phyloP scores from a whole-genome alignment of 2,797 vertebrate genomes.

The Nothura maculosa region DNA sequence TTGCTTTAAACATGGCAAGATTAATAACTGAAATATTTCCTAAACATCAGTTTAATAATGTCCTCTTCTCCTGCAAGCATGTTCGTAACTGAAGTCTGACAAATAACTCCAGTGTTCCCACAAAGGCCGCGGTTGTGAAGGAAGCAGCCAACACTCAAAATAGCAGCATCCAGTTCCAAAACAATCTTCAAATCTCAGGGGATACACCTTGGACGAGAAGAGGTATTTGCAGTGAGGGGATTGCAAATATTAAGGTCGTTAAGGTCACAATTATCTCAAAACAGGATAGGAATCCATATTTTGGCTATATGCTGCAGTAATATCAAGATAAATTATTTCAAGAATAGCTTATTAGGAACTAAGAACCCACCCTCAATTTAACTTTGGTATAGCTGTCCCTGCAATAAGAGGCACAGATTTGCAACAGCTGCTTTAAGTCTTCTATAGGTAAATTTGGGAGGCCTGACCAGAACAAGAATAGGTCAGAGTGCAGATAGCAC shows the following conservation, averaged over 20 bases:
- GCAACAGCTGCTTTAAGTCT: constrained; percentile 8
- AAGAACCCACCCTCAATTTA: constrained; percentile 13
- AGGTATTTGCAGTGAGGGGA: constrained; percentile 49
- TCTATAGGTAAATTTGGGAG: background rate
- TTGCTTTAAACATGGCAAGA: background rate
- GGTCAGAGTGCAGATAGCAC: background rate
- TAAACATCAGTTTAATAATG: constrained; percentile 14
- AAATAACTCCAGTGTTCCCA: constrained; percentile 40
- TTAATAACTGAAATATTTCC: background rate
- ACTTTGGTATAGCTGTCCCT: background rate
- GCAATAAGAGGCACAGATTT: background rate
- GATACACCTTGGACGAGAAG: constrained; percentile 51
- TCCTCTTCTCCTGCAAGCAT: constrained; percentile 7
- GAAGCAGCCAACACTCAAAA: constrained; percentile 57
- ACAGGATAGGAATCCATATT: constrained; percentile 43
- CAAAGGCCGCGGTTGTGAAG: constrained; percentile 33
- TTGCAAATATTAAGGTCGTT: constrained; percentile 62
- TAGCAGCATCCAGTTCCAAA: constrained; percentile 39
- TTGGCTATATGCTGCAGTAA: constrained; percentile 39
- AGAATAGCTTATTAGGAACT: constrained; percentile 25
- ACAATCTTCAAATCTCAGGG: constrained; percentile 63
- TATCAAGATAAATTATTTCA: constrained; percentile 49
- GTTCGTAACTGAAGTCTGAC: constrained; percentile 46
- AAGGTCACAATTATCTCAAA: constrained; percentile 68
- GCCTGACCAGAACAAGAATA: background rate